Evolutionary conservation across 2,888 invertebrate species (phyloP).

Genomic region (Lumbricus terrestris): DNA sequence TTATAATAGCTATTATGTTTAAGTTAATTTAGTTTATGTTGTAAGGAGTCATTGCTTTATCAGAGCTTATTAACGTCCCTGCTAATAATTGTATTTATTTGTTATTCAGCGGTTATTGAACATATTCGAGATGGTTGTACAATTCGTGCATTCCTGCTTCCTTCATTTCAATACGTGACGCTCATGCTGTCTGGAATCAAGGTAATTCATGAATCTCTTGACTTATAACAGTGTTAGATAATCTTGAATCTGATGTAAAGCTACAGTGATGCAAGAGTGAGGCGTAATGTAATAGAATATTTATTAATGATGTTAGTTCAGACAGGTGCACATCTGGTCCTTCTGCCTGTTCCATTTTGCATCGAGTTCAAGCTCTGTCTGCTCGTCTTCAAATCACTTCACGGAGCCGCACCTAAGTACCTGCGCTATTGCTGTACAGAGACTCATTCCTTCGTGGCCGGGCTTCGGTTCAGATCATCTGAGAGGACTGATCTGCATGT

Average conservation of each 20-base stretch:
- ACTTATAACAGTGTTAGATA: background rate
- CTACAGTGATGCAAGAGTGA: background rate
- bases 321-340: too few species aligned
- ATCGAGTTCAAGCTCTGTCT: too few species aligned
- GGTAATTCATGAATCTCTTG: constrained; percentile 41
- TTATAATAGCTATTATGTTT: background rate
- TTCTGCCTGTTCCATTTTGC: too few species aligned
- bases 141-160: constrained; percentile 83
- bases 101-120: constrained; percentile 78
- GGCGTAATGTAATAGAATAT: background rate
- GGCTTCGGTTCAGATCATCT: too few species aligned
- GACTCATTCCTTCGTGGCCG: too few species aligned
- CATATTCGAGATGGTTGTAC: constrained; percentile 97
- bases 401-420: too few species aligned
- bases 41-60: background rate
- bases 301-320: background rate
- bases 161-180: constrained; percentile 86
- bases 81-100: constrained; percentile 13
- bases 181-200: constrained; percentile 90
- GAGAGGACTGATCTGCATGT: too few species aligned
- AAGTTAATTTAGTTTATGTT: background rate
- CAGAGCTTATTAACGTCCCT: background rate
- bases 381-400: too few species aligned
- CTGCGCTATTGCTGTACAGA: too few species aligned
- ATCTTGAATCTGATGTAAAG: background rate